Conservation (phyloP, 1,140 invertebrate species). For the Planococcus citri region DNA sequence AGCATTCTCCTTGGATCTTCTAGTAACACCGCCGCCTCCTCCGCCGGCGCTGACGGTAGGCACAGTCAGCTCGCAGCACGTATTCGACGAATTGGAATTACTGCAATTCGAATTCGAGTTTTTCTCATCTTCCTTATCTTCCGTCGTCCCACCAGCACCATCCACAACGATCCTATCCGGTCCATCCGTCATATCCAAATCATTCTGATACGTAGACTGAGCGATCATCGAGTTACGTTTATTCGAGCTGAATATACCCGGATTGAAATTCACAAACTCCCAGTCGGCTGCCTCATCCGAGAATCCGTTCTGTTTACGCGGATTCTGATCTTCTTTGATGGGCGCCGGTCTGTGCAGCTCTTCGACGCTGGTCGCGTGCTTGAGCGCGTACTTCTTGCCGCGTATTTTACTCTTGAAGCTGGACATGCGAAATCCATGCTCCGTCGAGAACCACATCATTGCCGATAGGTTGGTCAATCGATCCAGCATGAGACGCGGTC, state of each 20-base stretch:
- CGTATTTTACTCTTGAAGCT: slow-evolving; percentile 35
- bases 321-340: slow-evolving; percentile 17
- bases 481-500: no score
- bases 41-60: background rate
- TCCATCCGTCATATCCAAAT: slow-evolving; percentile 2
- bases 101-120: no score
- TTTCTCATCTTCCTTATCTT: slow-evolving; percentile 12
- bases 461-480: no score
- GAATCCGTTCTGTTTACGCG: background rate
- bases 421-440: slow-evolving; percentile 32
- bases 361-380: slow-evolving; percentile 19
- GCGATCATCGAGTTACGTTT: slow-evolving; percentile 21
- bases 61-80: no score
- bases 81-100: background rate
- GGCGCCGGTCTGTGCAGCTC: background rate
- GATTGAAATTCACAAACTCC: slow-evolving; percentile 37
- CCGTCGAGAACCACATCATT: slow-evolving; percentile 15
- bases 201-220: slow-evolving; percentile 18
- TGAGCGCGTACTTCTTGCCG: slow-evolving; percentile 32
- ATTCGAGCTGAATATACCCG: slow-evolving; percentile 30
- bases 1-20: slow-evolving; percentile 18
- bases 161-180: background rate
- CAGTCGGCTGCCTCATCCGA: slow-evolving; percentile 29
- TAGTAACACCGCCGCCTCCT: background rate
- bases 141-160: background rate